Evolutionary conservation across 1,140 invertebrate species (phyloP).

Genomic region (Caenorhabditis brenneri): DNA sequence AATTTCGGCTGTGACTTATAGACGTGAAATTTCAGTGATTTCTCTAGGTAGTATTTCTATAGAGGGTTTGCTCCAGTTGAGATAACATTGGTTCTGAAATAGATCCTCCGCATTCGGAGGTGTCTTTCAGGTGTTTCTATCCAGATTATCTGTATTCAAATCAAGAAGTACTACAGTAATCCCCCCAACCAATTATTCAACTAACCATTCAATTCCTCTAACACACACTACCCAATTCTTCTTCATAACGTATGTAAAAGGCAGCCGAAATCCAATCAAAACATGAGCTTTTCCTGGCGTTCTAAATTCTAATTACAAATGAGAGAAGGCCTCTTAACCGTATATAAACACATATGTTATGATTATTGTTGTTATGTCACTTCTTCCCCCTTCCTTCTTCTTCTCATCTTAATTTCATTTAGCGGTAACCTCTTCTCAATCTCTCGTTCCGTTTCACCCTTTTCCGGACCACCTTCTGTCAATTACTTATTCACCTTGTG

Average conservation of each 20-base stretch:
- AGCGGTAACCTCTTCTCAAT: not conserved
- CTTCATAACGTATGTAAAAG: slow-evolving; percentile 4
- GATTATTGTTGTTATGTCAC: slow-evolving; percentile 37
- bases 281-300: not conserved
- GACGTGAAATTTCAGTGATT: too few relatives aligned
- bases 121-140: too few relatives aligned
- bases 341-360: not conserved
- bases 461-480: not conserved
- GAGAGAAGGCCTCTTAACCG: not conserved
- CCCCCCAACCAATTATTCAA: too few relatives aligned
- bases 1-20: too few relatives aligned
- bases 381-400: not conserved
- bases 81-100: too few relatives aligned
- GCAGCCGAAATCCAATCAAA: slow-evolving; percentile 24
- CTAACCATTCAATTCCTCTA: not conserved
- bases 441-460: not conserved
- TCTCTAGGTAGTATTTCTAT: too few relatives aligned
- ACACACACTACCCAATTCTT: slow-evolving; percentile 6
- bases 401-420: slow-evolving; percentile 13
- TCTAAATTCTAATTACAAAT: slow-evolving; percentile 24
- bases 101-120: too few relatives aligned
- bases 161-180: too few relatives aligned
- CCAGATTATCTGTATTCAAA: too few relatives aligned
- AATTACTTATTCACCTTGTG: slow-evolving; percentile 1
- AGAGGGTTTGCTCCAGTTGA: too few relatives aligned